A percentile compares a stretch with the other conserved stretches of the same genome.
These are phyloP conservation scores for Nephrocerus scutellatus DNA, from an alignment of 2,888 invertebrate genomes.

Conservation along the genomic window DNA sequence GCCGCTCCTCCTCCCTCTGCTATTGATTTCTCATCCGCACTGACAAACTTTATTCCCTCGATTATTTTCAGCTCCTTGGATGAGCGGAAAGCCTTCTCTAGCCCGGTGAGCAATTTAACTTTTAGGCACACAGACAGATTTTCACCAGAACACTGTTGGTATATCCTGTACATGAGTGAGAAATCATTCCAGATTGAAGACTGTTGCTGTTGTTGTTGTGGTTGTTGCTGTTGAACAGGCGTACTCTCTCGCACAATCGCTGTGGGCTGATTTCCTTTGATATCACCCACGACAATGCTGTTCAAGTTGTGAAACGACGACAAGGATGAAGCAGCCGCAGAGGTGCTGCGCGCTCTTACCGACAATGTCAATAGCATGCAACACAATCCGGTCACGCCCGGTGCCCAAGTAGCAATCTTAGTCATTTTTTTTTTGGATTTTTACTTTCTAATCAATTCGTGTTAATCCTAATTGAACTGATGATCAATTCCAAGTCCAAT, in stretches of 20 bases:
- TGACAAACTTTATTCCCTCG: conserved; percentile 70
- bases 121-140: conserved; percentile 70
- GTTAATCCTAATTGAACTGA: too few relatives aligned
- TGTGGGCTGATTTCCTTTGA: conserved; percentile 14
- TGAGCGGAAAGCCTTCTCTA: conserved; percentile 64
- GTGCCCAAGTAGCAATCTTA: too few relatives aligned
- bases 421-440: too few relatives aligned
- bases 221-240: conserved; percentile 13
- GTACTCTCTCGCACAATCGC: conserved; percentile 1
- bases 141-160: conserved; percentile 69
- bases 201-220: too few relatives aligned
- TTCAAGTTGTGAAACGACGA: neutral
- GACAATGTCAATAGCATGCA: conserved; percentile 2
- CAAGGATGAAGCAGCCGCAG: conserved; percentile 2
- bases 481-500: too few relatives aligned
- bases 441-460: too few relatives aligned
- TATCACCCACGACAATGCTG: conserved; percentile 3
- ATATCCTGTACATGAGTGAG: conserved; percentile 67
- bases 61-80: conserved; percentile 58
- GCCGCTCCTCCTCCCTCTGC: conserved; percentile 38
- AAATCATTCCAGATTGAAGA: conserved; percentile 52
- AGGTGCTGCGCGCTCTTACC: neutral
- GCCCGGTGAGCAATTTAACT: conserved; percentile 67
- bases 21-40: conserved; percentile 48
- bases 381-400: neutral